Evolutionary conservation across 2,113 vertebrate genomes (phyloP).

Genomic region (Xiphophorus maculatus): DNA sequence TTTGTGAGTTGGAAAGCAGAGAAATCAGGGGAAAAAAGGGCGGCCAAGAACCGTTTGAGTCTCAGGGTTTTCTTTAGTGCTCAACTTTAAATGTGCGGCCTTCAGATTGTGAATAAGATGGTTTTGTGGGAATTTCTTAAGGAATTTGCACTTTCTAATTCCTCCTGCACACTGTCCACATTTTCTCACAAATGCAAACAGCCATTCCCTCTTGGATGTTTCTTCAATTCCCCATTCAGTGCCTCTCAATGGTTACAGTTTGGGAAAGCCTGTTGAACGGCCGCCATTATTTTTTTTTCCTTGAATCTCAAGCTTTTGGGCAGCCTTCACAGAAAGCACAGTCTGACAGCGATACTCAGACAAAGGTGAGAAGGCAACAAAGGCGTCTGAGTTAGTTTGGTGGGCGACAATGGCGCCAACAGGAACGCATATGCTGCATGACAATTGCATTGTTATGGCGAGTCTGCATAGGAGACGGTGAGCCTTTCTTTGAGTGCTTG

Average conservation of each 20-base stretch:
- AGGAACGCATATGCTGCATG: constrained; percentile 60
- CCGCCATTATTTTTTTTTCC: constrained; percentile 53
- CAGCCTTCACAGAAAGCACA: constrained; percentile 34
- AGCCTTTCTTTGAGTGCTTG: constrained; percentile 53
- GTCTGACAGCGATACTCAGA: constrained; percentile 56
- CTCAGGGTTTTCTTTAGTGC: constrained; percentile 22
- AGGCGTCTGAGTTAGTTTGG: constrained; percentile 46
- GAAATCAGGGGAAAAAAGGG: constrained; percentile 7
- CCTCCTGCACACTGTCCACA: constrained; percentile 46
- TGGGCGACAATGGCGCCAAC: constrained; percentile 52
- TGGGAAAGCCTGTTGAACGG: constrained; percentile 51
- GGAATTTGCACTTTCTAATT: constrained; percentile 33
- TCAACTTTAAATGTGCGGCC: constrained; percentile 49
- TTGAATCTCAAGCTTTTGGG: constrained; percentile 57
- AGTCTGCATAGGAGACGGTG: constrained; percentile 33
- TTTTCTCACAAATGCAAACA: constrained; percentile 59
- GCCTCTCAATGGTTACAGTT: constrained; percentile 41
- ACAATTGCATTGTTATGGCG: constrained; percentile 65
- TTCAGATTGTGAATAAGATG: constrained; percentile 43
- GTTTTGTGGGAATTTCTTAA: constrained; percentile 29
- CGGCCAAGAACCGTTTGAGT: constrained; percentile 13
- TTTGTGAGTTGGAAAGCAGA: constrained; percentile 33
- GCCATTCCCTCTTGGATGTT: constrained; percentile 14
- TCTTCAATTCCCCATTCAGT: constrained; percentile 48
- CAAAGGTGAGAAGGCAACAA: constrained; percentile 70